Percentiles rank a stretch among this genome's conserved stretches.
phyloP scores from a whole-genome alignment of 2,113 vertebrate genomes.

The Sphyrna mokarran region DNA sequence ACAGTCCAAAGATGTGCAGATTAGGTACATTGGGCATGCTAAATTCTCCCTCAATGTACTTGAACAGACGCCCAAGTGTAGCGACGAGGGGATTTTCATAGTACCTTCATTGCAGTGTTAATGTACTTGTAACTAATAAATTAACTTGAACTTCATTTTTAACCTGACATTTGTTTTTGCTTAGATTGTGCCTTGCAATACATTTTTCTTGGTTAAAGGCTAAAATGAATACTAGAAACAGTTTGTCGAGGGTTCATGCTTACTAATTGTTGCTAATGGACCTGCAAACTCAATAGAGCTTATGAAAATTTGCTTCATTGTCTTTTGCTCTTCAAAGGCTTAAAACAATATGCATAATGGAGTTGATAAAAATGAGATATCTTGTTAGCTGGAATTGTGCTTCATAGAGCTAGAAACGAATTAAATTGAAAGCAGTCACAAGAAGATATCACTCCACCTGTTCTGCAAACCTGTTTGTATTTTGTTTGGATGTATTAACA shows the following conservation, averaged over 20 bases:
- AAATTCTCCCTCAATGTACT: too few species aligned
- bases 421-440: background rate
- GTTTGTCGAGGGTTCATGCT: background rate
- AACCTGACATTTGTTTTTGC: background rate
- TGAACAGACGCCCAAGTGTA: too few species aligned
- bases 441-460: background rate
- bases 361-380: background rate
- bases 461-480: background rate
- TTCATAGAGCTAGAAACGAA: background rate
- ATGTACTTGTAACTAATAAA: too few species aligned
- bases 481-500: too few species aligned
- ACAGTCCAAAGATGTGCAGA: too few species aligned
- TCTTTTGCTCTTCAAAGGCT: background rate
- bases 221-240: background rate
- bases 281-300: background rate
- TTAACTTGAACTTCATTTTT: background rate
- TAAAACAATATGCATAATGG: background rate
- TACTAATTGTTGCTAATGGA: background rate
- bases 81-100: too few species aligned
- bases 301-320: background rate
- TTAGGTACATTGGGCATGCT: too few species aligned
- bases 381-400: background rate
- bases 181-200: background rate
- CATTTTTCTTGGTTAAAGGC: background rate
- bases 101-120: too few species aligned